Conservation (phyloP, 2,888 invertebrate species). For the Pasiphila rectangulata region DNA sequence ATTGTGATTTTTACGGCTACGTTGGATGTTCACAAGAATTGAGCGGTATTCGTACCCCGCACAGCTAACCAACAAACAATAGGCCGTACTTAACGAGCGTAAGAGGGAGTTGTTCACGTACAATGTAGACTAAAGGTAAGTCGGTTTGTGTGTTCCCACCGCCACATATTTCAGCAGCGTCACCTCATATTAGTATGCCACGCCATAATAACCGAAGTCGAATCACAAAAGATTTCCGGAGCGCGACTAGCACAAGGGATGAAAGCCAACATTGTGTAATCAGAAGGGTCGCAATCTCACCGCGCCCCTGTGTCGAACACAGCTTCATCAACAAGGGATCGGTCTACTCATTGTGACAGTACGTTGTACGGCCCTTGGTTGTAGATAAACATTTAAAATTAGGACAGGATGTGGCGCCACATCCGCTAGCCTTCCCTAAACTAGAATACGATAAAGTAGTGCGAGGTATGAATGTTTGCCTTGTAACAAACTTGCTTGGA, state of each 20-base stretch:
- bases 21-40: no score
- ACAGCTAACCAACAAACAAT: constrained; percentile 6
- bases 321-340: constrained; percentile 77
- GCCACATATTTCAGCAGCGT: constrained; percentile 63
- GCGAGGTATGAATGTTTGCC: no score
- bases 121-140: constrained; percentile 42
- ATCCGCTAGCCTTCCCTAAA: constrained; percentile 13
- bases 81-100: constrained; percentile 1
- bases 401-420: constrained; percentile 18
- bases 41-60: neutral
- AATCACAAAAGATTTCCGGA: constrained; percentile 81
- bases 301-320: constrained; percentile 67
- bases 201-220: constrained; percentile 77
- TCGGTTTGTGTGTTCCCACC: constrained; percentile 45
- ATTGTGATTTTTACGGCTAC: no score
- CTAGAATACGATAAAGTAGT: constrained; percentile 7
- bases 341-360: constrained; percentile 73
- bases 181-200: constrained; percentile 76
- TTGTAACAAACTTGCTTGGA: no score
- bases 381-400: constrained; percentile 26
- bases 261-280: constrained; percentile 80
- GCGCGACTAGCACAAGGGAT: constrained; percentile 79
- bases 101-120: constrained; percentile 16
- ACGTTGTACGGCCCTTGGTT: constrained; percentile 37
- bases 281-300: constrained; percentile 79